Evolutionary conservation across 2,113 vertebrate species (phyloP).

Genomic region (Xenopus borealis): DNA sequence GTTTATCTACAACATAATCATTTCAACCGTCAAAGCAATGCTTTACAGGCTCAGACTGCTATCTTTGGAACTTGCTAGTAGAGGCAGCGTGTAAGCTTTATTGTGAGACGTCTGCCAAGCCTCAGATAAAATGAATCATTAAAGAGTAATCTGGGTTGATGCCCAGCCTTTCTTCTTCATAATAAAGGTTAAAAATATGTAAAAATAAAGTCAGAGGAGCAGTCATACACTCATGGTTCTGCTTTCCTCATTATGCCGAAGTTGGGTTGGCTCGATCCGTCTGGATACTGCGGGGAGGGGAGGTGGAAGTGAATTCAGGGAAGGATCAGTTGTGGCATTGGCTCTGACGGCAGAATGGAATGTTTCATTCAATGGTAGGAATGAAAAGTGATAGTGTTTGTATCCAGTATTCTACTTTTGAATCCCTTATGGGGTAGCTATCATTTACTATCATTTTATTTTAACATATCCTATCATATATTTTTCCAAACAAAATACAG

Average conservation of each 20-base stretch:
- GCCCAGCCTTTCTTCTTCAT: slow-evolving; percentile 37
- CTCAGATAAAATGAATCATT: slow-evolving; percentile 32
- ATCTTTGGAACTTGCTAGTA: slow-evolving; percentile 18
- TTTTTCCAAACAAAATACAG: no score
- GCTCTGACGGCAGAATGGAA: slow-evolving; percentile 11
- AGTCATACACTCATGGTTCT: slow-evolving; percentile 26
- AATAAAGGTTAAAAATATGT: slow-evolving; percentile 32
- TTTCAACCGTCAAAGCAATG: background rate
- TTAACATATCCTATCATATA: no score
- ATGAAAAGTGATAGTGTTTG: slow-evolving; percentile 16
- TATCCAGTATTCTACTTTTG: background rate
- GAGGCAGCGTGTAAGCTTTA: slow-evolving; percentile 19
- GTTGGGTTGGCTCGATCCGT: slow-evolving; percentile 3
- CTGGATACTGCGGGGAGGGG: background rate
- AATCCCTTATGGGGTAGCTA: slow-evolving; percentile 1
- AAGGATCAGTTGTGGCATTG: slow-evolving; percentile 9
- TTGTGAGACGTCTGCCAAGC: slow-evolving; percentile 28
- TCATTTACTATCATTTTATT: no score
- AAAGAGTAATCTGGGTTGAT: slow-evolving; percentile 24
- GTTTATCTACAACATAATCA: background rate
- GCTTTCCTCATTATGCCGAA: slow-evolving; percentile 2
- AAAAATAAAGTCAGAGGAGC: slow-evolving; percentile 17
- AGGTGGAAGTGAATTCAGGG: background rate
- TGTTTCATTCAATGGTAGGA: slow-evolving; percentile 8
- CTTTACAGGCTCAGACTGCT: background rate